A percentile compares a stretch with the other conserved stretches of the same genome.
These are phyloP conservation scores for Xiphophorus couchianus DNA, from an alignment of 2,113 vertebrate species.

Conservation along the genomic window DNA sequence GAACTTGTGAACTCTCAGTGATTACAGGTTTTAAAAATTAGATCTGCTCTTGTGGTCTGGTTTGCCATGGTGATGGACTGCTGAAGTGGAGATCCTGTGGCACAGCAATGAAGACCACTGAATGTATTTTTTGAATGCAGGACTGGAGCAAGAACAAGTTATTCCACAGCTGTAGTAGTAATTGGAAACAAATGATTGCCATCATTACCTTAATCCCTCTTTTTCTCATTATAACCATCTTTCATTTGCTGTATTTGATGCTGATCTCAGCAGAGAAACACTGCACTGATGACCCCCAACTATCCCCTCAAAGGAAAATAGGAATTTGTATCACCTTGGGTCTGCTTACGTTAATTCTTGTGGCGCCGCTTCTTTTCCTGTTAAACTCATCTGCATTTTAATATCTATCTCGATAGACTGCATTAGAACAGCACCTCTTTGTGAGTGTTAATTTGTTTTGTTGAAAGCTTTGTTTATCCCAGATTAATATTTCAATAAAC, in stretches of 20 bases:
- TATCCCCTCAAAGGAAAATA: conserved; percentile 22
- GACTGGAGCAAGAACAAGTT: conserved; percentile 45
- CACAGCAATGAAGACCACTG: conserved; percentile 58
- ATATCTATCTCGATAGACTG: conserved; percentile 77
- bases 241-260: conserved; percentile 66
- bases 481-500: conserved; percentile 82
- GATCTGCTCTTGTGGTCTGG: conserved; percentile 39
- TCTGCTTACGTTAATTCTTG: conserved; percentile 40
- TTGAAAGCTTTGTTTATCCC: conserved; percentile 82
- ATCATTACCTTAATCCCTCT: conserved; percentile 61
- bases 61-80: conserved; percentile 36
- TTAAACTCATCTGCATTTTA: conserved; percentile 68
- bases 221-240: conserved; percentile 59
- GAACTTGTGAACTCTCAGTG: conserved; percentile 31
- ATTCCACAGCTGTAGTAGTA: conserved; percentile 57
- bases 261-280: conserved; percentile 62
- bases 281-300: conserved; percentile 55
- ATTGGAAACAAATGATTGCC: conserved; percentile 58
- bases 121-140: conserved; percentile 64
- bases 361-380: conserved; percentile 17
- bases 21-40: conserved; percentile 32
- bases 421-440: conserved; percentile 71
- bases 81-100: conserved; percentile 22
- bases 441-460: conserved; percentile 79
- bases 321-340: conserved; percentile 70